Evolutionary conservation across 2,888 invertebrate genomes (phyloP), one percentile per base, ranked within the genome.

Genomic region (Halictus quadricinctus): DNA sequence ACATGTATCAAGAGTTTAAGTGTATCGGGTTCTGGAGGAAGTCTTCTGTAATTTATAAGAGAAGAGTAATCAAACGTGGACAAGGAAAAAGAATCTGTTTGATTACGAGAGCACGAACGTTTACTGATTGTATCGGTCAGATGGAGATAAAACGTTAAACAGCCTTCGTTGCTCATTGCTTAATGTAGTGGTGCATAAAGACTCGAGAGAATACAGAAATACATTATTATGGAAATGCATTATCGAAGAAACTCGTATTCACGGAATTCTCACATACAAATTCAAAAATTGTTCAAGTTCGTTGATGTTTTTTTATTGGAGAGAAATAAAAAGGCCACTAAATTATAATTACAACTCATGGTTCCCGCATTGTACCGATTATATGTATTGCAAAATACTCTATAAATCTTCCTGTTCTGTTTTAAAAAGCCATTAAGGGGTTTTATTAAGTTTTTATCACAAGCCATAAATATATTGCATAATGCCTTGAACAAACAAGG

Each of bases 61-160:
- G 54, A 10, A 69, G 54, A 43, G 66, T 78, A 79, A 79, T 79
- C 80, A 78, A 54, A 78, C 69, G 54, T 69, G 66, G 79, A 54
- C 69, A 79, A 79, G 58, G 50, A 54, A 66, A 36, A 79, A 60
- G 36, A 76, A 66, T 13, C 79, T 46, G 8, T n/a, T 54, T 54
- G 29, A 29, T 70, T 70, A 18, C 50, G 66, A 69, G 13, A 43
- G 25, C 25, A 15, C 13, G 10, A 66, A 29, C 29, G 48, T 21
- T 15, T 29, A 41, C 41, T 25, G 43, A 10, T 25, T 43, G 43
- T 10, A 10, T 70, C 43, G 36, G 41, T 1, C n/a, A 21, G 21
- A 43, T 10, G 0, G n/a, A 43, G 41, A 41, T 43, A 21, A 21
- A 41, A 43, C 36, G 4, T 43, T 7, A 18, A 13, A 15, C 41